Evolutionary conservation across 2,113 vertebrate genomes (phyloP), one percentile per base, ranked within the genome.

Genomic region (Hypomesus transpacificus): DNA sequence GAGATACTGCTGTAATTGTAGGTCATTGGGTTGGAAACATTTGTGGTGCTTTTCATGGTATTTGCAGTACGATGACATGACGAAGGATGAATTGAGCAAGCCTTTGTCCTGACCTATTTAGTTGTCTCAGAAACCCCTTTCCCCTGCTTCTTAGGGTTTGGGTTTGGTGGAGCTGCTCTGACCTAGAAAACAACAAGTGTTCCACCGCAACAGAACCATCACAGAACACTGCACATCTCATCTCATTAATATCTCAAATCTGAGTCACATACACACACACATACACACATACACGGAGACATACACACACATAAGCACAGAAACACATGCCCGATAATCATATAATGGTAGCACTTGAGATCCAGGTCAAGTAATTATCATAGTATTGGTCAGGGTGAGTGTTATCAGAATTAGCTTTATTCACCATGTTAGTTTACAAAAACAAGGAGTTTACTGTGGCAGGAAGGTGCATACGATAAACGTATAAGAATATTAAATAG

Each of bases 141-240:
- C 28, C 61, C 56, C 63, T 66, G 11, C 72, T 74, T 65, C 79
- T 21, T 67, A 54, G 68, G 73, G 71, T 67, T 58, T n/a, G 51
- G 21, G 21, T 51, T 46, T 21, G 5, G 46, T 65, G 66, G 58
- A 62, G 63, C 85, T 85, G 80, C 82, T 77, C 73, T 87, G 90
- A 90, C 90, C 89, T 86, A 90, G 83, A 90, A 89, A 89, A 81
- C 0, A 78, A 71, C 5, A n/a, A 28, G 1, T 1, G 9, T 63
- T 21, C n/a, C 74, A 56, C 77, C 71, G 67, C 31, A 72, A 24
- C 31, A 14, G 69, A 77, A 69, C 83, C 85, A 77, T 79, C 76
- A 34, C 14, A 28, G 39, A 46, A 46, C 39, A 11, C 9, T 46
- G 39, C 39, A 46, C 39, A 46, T 46, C 39, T 46, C 14, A 63